Percentiles rank a stretch among this genome's conserved stretches.
These are phyloP conservation scores for Drosophila bunnanda DNA, from an alignment of 2,888 invertebrate genomes.

Conservation along the genomic window DNA sequence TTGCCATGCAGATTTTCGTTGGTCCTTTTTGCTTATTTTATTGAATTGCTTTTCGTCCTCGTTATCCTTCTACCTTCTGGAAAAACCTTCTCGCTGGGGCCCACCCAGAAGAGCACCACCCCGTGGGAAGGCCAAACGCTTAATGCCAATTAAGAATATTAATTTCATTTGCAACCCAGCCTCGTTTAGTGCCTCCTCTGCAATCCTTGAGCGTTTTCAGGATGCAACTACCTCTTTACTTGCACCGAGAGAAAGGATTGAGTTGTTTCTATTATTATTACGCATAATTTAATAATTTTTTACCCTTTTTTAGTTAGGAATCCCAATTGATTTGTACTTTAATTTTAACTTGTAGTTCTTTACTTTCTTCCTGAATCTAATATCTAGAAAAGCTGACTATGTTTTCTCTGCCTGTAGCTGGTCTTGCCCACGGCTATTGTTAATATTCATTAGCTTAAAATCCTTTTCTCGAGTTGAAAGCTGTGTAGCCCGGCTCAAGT, in stretches of 20 bases:
- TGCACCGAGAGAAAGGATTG: slow-evolving; percentile 2
- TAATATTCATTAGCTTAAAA: slow-evolving; percentile 74
- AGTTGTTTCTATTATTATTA: too few species aligned
- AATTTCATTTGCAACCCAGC: slow-evolving; percentile 65
- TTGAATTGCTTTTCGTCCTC: slow-evolving; percentile 18
- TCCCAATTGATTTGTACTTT: too few species aligned
- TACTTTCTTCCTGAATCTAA: too few species aligned
- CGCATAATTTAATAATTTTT: too few species aligned
- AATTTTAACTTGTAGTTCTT: too few species aligned
- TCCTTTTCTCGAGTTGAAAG: slow-evolving; percentile 60
- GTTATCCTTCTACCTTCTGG: slow-evolving; percentile 40
- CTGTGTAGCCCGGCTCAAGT: slow-evolving; percentile 43
- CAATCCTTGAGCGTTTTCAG: slow-evolving; percentile 18
- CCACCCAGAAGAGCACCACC: slow-evolving; percentile 18
- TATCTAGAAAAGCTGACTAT: accelerated
- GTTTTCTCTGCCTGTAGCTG: not conserved
- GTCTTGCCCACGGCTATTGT: slow-evolving; percentile 42
- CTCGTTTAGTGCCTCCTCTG: slow-evolving; percentile 48
- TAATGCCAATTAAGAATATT: slow-evolving; percentile 78
- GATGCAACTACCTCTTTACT: not conserved
- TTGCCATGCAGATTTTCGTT: slow-evolving; percentile 16
- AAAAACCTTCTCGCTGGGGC: slow-evolving; percentile 9
- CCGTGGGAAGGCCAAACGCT: slow-evolving; percentile 47
- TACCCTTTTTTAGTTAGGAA: too few species aligned
- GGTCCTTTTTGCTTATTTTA: not conserved